Percentiles rank a stretch among this genome's conserved stretches.
These are phyloP conservation scores for Matsumurasca onukii DNA, from an alignment of 1,140 invertebrate species.

Conservation along the genomic window DNA sequence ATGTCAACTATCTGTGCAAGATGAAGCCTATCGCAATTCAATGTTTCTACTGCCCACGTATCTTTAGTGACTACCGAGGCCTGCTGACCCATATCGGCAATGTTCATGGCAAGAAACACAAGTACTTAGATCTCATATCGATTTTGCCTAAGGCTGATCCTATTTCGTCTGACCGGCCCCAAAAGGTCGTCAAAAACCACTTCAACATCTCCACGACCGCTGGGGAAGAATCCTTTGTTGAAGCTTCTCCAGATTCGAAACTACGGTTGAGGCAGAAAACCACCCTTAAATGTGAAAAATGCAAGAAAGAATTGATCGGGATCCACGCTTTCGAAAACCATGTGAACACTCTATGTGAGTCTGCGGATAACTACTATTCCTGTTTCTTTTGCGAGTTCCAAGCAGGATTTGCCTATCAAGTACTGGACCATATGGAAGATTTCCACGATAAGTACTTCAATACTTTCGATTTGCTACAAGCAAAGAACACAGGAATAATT, in stretches of 20 bases:
- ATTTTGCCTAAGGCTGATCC: conserved; percentile 4
- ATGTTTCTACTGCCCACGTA: conserved; percentile 13
- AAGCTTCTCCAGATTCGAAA: not conserved
- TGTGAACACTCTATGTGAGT: not conserved
- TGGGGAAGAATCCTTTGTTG: not conserved
- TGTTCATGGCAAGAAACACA: not conserved
- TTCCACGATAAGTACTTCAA: not conserved
- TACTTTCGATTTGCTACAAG: conserved; percentile 7
- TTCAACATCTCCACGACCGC: not conserved
- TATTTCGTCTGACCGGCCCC: not conserved
- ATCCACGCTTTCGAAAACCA: conserved; percentile 3
- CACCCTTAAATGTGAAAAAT: not conserved
- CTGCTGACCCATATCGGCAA: not conserved
- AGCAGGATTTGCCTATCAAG: not conserved
- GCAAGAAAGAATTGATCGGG: not conserved
- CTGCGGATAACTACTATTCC: not conserved
- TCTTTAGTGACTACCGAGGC: not conserved
- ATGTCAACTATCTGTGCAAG: not conserved
- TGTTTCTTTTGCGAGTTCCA: conserved; percentile 10
- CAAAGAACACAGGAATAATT: not conserved
- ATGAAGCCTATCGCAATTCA: conserved; percentile 9
- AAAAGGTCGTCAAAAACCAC: conserved; percentile 7
- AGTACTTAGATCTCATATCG: not conserved
- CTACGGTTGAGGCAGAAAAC: not conserved
- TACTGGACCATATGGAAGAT: conserved; percentile 11